Base-by-base conservation (phyloP, 2,113 vertebrate species). In the Sorex araneus region DNA sequence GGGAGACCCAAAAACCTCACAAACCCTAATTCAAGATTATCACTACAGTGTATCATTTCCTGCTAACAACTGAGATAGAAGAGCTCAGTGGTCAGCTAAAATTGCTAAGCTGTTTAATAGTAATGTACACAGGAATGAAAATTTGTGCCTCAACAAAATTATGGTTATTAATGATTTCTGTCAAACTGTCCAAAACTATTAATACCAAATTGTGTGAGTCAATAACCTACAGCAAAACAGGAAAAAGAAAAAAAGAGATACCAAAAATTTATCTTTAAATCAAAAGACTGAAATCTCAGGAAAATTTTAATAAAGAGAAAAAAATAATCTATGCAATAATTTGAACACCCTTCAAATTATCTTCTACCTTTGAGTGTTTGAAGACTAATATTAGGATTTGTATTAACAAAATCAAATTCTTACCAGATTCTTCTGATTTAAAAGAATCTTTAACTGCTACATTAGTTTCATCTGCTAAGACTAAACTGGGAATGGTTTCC, bases 401-500 rank as follows among this genome's bases (percentile, higher is more conserved):
- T 6, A 85, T 54, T 87, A 95, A 90, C 30, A 95, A 86, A 66
- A 94, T 30, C 23, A 93, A 84, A 94, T 94, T 94, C 97, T 98
- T 98, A 98, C 97, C 98, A 95, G 97, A 94, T 94, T 98, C 97
- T 96, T 98, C 97, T 75, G 94, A 97, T 84, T 97, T 98, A 97
- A 98, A 97, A 84, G 97, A 97, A 89, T 85, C 97, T 96, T 97
- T 98, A 91, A 97, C 95, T 82, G 97, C 97, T 79, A 98, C 89
- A 94, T 96, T 97, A 97, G 96, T 96, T 83, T 98, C 97, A 90
- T 97, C 97, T 60, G 93, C 89, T 84, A 98, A 92, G 19, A 97
- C 96, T 76, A 92, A 93, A n/a, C 97, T 98, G 88, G 96, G 95
- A 85, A 97, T 97, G 90, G 95, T 90, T 96, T 87, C 97, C 79